Base-by-base conservation (phyloP, 2,797 vertebrate genomes). In the Miichthys miiuy region DNA sequence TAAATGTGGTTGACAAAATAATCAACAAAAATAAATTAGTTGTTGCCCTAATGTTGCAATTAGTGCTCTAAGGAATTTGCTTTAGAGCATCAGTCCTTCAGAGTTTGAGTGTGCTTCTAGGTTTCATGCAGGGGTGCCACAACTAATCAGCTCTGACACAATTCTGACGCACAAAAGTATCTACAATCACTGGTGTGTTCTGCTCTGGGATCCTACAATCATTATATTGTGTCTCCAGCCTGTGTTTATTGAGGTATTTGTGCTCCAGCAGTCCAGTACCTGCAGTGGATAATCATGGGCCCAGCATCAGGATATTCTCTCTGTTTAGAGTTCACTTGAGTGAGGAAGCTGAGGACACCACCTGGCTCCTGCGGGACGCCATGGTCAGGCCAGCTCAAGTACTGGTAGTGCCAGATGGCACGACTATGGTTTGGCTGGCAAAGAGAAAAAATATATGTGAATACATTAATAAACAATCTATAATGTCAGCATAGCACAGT, bases 321-420 rank as follows among this genome's bases (percentile, higher is more conserved):
- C 84, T 99, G 98, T 69, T 94, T 96, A 77, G 69, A 17, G 86
- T 99, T 99, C 75, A 99, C 96, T 93, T 99, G 96, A 30, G 91
- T 93, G 1, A 99, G 95, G 91, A 99, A 99, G 92, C 96, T 97
- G 78, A 99, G 96, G 75, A 99, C 96, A 3, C 95, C 97, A 2
- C 98, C 97, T 0, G 98, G 97, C 79, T 99, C 95, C 0, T 94
- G 92, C 27, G 98, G 97, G 1, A 99, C 98, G 0, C 98, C 98
- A 0, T 99, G 98, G 86, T 99, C 98, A 0, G 98, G 98, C 98
- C 98, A 99, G 94, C 96, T 98, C 88, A 98, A 79, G 93, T 97
- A 99, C 90, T 99, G 98, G 90, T 97, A 99, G 77, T 99, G 98
- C 96, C 96, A 97, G 58, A 99, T 96, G 46, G 82, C 77, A 3